phyloP scores from a whole-genome alignment of 2,797 vertebrate genomes.

The Lepus oiostolus region DNA sequence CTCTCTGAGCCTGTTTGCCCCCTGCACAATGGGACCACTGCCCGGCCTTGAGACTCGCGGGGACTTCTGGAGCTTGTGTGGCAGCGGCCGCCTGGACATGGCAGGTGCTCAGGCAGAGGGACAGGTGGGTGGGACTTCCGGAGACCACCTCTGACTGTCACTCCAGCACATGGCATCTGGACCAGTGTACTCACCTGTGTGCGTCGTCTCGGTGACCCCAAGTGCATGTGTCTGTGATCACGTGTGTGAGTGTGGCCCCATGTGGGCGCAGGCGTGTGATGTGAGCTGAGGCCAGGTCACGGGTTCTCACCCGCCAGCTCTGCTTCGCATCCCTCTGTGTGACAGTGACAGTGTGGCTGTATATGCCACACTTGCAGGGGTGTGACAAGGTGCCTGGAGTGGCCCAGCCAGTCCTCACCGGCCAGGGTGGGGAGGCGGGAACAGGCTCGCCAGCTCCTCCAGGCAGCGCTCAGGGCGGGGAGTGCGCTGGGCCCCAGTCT shows the following conservation, averaged over 20 bases:
- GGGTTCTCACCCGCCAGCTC: background rate
- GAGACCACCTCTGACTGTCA: background rate
- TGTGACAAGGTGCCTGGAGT: background rate
- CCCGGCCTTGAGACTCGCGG: background rate
- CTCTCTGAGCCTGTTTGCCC: background rate
- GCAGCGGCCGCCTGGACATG: rapidly evolving
- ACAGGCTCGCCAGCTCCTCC: background rate
- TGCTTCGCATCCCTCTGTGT: background rate
- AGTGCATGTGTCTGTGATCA: background rate
- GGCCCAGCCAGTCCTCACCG: background rate
- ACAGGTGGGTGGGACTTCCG: too few relatives aligned
- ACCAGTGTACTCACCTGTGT: background rate
- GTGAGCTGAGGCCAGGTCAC: background rate
- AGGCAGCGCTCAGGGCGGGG: constrained; percentile 48
- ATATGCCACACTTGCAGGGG: background rate
- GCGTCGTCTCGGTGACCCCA: background rate
- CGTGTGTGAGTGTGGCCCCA: background rate
- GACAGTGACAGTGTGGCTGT: background rate
- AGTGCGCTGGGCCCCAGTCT: background rate
- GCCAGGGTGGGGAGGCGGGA: background rate
- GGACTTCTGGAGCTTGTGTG: background rate
- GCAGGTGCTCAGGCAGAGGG: too few relatives aligned
- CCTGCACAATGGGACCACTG: rapidly evolving
- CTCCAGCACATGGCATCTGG: background rate
- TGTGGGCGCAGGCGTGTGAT: background rate